Evolutionary conservation across 2,797 vertebrate genomes (phyloP), one percentile per base, ranked within the genome.

Genomic region (Sebastes dallii): DNA sequence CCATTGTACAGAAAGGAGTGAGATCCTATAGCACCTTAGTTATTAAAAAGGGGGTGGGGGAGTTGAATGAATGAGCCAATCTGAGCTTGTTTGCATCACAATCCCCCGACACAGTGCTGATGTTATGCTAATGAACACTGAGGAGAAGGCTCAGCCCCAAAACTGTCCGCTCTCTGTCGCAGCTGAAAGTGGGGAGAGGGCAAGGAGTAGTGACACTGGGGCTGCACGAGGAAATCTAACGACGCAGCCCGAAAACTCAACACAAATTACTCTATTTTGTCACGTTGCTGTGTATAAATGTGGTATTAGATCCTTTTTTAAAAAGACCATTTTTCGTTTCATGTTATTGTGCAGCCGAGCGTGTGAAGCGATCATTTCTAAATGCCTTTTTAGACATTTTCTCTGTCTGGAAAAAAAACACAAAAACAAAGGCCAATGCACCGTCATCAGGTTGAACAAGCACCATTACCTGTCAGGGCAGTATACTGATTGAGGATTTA

Each of bases 71-170:
- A 88, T 92, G 91, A 92, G 93, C 88, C 92, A 89, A 93, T 92
- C 86, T 83, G 72, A 81, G 90, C 91, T 92, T 86, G 92, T 95
- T 96, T 95, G 93, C 93, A 94, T 95, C 94, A 95, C 95, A 96
- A 94, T 95, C 36, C 91, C 91, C 78, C 81, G 89, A 91, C 90
- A 77, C 88, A 83, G 88, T 87, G 90, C 90, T 94, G 94, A 94
- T 95, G 94, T 95, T 94, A 96, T 96, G 95, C 93, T 95, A 96
- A 96, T 96, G 93, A 94, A 83, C 67, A 80, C 88, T 24, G 83
- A 69, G 81, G 86, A 87, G 90, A 89, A 89, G 85, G 85, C 88
- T 92, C 91, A 84, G 91, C 81, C 87, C 84, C 67, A 81, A 94
- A 92, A 91, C 90, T 84, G 85, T 91, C 93, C 88, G 89, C 88